Conservation (phyloP, 2,888 invertebrate species). For the Ophion ellenae region DNA sequence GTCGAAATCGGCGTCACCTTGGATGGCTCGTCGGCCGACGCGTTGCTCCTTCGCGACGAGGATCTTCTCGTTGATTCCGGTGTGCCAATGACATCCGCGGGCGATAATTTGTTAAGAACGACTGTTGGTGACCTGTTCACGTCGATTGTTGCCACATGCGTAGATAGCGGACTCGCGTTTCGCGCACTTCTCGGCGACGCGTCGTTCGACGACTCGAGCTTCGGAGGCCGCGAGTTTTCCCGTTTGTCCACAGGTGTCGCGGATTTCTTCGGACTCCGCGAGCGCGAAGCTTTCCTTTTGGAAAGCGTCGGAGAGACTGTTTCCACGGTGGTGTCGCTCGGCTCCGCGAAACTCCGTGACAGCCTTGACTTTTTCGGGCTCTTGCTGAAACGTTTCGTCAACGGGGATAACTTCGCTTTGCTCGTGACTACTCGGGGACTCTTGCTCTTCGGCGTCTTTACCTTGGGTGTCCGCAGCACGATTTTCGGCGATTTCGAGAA, state of each 20-base stretch:
- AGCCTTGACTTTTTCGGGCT: conserved; percentile 44
- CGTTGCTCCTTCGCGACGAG: conserved; percentile 27
- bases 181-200: conserved; percentile 35
- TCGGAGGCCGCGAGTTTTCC: neutral
- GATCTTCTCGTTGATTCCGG: conserved; percentile 34
- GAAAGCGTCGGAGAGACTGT: neutral
- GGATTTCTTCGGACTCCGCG: conserved; percentile 26
- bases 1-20: conserved; percentile 53
- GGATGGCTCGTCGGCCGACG: neutral
- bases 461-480: conserved; percentile 65
- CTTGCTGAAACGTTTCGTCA: conserved; percentile 14
- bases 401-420: conserved; percentile 49
- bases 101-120: conserved; percentile 46
- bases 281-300: neutral
- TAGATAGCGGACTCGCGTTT: neutral
- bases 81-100: neutral
- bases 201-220: conserved; percentile 36
- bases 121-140: conserved; percentile 48
- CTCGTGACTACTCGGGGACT: conserved; percentile 59
- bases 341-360: conserved; percentile 37
- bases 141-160: neutral
- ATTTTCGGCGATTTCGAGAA: conserved; percentile 75
- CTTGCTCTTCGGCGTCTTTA: conserved; percentile 60
- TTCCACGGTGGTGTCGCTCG: conserved; percentile 4
- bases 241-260: neutral